Evolutionary conservation across 2,888 invertebrate genomes (phyloP), one percentile per base, ranked within the genome.

Genomic region (Netelia inedita): DNA sequence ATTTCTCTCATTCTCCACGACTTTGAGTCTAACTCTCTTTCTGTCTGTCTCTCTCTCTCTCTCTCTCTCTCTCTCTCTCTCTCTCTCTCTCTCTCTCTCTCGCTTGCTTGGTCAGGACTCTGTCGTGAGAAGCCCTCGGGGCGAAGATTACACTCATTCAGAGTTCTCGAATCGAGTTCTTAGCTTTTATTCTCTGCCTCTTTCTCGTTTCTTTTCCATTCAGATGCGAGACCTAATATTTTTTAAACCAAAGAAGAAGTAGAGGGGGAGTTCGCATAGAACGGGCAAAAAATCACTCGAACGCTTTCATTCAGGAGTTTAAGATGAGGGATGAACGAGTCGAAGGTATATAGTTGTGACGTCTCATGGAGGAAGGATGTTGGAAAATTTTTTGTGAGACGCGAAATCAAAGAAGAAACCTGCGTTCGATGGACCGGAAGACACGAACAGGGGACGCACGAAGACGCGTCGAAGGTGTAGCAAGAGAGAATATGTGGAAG

Each of bases 121-220:
- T 69, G 59, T 85, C 82, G 83, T 82, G 82, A 86, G 79, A 85
- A 85, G 87, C 80, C 88, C 83, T 46, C 59, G 79, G 86, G 83
- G 88, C 88, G 82, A 89, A 91, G 90, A 93, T 92, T 93, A 93
- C 92, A 92, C 92, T 91, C 92, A 92, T 93, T 93, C 93, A 92
- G 89, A 90, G 86, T 90, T 91, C 90, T 90, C 86, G 88, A 71
- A 78, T 79, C 87, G 87, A 78, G 61, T 55, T 76, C 55, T 76
- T 53, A 65, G 84, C 89, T 88, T 85, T 88, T 88, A 87, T 86
- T 87, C 85, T 88, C 74, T 71, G 72, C 72, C 53, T 75, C 73
- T 85, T 83, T 83, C 68, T 65, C 63, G 61, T 68, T 41, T n/a
- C 79, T 79, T 82, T 83, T 82, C 72, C 82, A 79, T 86, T 83